These are phyloP conservation scores for Catajapyx aquilonaris DNA, from an alignment of 1,140 invertebrate genomes.

Conservation along the genomic window DNA sequence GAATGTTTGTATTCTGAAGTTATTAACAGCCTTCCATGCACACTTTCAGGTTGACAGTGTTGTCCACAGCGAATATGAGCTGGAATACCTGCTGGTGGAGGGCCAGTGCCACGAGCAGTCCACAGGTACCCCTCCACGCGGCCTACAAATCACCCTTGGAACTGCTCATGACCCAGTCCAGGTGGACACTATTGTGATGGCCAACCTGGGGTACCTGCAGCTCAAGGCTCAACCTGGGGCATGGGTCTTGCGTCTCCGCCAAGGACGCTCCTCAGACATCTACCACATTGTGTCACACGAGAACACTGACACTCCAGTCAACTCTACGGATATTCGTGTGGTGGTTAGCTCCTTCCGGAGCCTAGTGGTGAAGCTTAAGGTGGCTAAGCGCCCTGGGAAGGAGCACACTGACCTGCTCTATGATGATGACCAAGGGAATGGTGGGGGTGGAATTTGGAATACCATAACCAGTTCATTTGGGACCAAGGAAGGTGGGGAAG, in stretches of 20 bases:
- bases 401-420: conserved; percentile 60
- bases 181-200: conserved; percentile 99
- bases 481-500: conserved; percentile 25
- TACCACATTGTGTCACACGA: conserved; percentile 50
- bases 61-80: conserved; percentile 77
- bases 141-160: conserved; percentile 89
- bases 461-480: conserved; percentile 82
- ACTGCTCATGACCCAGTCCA: conserved; percentile 49
- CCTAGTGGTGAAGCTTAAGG: conserved; percentile 74
- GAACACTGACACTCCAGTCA: conserved; percentile 41
- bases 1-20: no score
- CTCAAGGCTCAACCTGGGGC: conserved; percentile 93
- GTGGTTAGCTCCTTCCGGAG: conserved; percentile 73
- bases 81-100: conserved; percentile 79
- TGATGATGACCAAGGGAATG: conserved; percentile 42
- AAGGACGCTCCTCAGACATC: conserved; percentile 83
- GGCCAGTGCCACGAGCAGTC: conserved; percentile 90
- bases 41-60: no score
- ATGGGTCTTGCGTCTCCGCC: conserved; percentile 66
- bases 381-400: conserved; percentile 76
- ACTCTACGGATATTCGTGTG: conserved; percentile 52
- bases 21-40: no score
- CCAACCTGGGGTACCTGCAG: conserved; percentile 95
- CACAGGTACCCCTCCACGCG: conserved; percentile 80
- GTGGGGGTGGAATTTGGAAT: conserved; percentile 79